These are phyloP conservation scores for Archips xylosteana DNA, from an alignment of 2,888 invertebrate species.

Conservation along the genomic window DNA sequence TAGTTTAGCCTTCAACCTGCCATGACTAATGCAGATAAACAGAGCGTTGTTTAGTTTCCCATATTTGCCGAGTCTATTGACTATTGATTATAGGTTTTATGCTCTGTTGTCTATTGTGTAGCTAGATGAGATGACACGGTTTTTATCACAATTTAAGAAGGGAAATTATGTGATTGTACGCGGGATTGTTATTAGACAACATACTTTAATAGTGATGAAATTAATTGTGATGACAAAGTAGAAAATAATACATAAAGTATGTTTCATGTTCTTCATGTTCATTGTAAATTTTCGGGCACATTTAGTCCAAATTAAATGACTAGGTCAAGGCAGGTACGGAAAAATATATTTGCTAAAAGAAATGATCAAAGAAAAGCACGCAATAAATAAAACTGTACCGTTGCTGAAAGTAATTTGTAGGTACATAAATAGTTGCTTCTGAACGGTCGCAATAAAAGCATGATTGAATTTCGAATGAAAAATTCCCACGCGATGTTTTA, in stretches of 20 bases:
- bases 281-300: background rate
- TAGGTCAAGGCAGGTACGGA: conserved; percentile 20
- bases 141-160: conserved; percentile 11
- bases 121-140: background rate
- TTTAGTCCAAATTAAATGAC: conserved; percentile 3
- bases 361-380: conserved; percentile 30
- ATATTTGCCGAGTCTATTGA: conserved; percentile 35
- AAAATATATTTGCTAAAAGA: conserved; percentile 26
- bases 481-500: conserved; percentile 34
- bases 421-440: conserved; percentile 29
- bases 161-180: conserved; percentile 1
- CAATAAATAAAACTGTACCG: conserved; percentile 18
- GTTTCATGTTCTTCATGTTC: too few relatives aligned
- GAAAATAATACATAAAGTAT: background rate
- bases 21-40: conserved; percentile 37
- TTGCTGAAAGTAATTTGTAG: conserved; percentile 33
- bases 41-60: conserved; percentile 36
- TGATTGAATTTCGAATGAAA: conserved; percentile 32
- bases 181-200: background rate
- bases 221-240: background rate
- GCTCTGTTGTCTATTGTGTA: conserved; percentile 14
- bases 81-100: conserved; percentile 25
- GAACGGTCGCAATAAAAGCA: conserved; percentile 29
- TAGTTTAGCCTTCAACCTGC: conserved; percentile 21
- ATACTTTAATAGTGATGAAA: too few relatives aligned